These are phyloP conservation scores for Caenorhabditis doughertyi DNA, from an alignment of 2,888 invertebrate genomes.

Conservation along the genomic window DNA sequence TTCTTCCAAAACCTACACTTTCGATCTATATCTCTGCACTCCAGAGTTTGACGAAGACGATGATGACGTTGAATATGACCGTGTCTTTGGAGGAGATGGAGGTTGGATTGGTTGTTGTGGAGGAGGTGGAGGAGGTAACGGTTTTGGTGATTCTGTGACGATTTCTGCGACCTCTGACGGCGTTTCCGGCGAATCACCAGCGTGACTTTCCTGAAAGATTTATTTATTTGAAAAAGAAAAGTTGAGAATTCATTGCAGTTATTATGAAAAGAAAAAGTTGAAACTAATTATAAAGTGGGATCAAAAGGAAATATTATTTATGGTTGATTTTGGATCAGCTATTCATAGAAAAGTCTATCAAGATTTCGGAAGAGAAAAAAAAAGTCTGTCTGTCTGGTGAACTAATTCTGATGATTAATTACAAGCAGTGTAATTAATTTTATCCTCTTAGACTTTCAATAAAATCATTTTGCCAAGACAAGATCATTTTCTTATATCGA, in stretches of 20 bases:
- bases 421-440: too few relatives aligned
- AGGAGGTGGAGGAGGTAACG: neutral
- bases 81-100: neutral
- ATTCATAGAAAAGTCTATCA: neutral
- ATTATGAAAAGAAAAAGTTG: too few relatives aligned
- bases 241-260: too few relatives aligned
- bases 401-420: too few relatives aligned
- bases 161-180: slow-evolving; percentile 1
- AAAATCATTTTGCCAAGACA: too few relatives aligned
- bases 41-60: slow-evolving; percentile 35
- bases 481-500: too few relatives aligned
- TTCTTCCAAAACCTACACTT: slow-evolving; percentile 29
- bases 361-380: neutral
- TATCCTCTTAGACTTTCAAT: too few relatives aligned
- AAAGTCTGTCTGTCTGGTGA: neutral
- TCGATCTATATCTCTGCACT: slow-evolving; percentile 30
- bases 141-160: slow-evolving; percentile 15
- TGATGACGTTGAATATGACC: slow-evolving; percentile 42
- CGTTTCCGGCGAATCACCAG: slow-evolving; percentile 41
- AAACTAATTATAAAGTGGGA: neutral
- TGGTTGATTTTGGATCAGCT: slow-evolving; percentile 14
- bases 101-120: neutral
- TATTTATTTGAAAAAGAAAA: neutral
- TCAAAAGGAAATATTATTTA: slow-evolving; percentile 2
- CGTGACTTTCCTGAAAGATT: slow-evolving; percentile 50